phyloP scores from a whole-genome alignment of 2,113 vertebrate species.

The Anoplopoma fimbria region DNA sequence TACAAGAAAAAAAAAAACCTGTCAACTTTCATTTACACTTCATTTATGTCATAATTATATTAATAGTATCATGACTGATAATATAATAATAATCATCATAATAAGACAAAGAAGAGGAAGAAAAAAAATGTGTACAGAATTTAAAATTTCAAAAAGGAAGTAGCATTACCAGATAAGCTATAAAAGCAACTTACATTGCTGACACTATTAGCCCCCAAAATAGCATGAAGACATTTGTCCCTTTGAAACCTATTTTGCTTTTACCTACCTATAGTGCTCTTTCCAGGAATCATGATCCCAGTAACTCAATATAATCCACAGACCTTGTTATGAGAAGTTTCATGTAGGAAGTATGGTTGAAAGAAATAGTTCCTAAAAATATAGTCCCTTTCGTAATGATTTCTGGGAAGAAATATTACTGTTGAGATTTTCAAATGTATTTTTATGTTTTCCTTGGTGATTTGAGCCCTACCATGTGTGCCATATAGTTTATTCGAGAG shows the following conservation, averaged over 20 bases:
- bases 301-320: not conserved
- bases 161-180: too few relatives aligned
- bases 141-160: not conserved
- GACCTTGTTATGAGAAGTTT: not conserved
- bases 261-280: not conserved
- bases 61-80: not conserved
- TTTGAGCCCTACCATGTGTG: not conserved
- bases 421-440: not conserved
- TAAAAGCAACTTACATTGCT: not conserved
- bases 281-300: not conserved
- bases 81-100: not conserved
- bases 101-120: not conserved
- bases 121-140: not conserved
- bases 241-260: not conserved
- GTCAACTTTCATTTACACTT: not conserved
- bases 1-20: not conserved
- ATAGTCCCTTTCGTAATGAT: not conserved
- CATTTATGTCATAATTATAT: not conserved
- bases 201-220: not conserved
- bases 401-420: not conserved
- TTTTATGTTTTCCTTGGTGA: not conserved
- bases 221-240: not conserved
- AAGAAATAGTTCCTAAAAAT: not conserved
- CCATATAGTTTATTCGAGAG: not conserved
- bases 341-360: not conserved